Conservation (phyloP, 2,113 vertebrate genomes). For the Sprattus sprattus region DNA sequence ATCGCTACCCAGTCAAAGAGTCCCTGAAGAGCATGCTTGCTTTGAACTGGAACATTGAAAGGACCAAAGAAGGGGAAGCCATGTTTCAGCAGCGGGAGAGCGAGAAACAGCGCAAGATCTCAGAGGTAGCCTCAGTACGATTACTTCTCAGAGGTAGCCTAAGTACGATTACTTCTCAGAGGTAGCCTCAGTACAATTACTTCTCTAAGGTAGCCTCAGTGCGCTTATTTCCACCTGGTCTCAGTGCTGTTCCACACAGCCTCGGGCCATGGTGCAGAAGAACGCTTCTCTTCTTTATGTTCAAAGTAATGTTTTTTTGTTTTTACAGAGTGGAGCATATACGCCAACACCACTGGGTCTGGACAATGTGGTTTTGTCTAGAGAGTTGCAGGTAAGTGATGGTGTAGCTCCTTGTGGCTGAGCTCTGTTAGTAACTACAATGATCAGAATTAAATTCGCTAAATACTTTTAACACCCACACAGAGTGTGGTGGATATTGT, state of each 20-base stretch:
- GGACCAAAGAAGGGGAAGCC: conserved; percentile 87
- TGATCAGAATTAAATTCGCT: background rate
- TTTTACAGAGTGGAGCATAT: conserved; percentile 81
- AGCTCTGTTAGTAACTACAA: background rate
- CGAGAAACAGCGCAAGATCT: conserved; percentile 82
- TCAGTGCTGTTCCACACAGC: background rate
- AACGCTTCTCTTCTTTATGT: background rate
- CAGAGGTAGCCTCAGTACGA: conserved; percentile 73
- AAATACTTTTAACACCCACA: background rate
- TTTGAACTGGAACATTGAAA: conserved; percentile 89
- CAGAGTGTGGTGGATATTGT: background rate
- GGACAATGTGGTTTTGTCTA: conserved; percentile 85
- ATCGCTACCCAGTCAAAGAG: conserved; percentile 93
- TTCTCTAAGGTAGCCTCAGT: background rate
- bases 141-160: no score
- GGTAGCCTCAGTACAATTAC: background rate
- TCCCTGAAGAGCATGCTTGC: conserved; percentile 94
- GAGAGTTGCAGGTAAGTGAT: conserved; percentile 87
- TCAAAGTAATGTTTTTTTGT: background rate
- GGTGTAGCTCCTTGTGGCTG: no score
- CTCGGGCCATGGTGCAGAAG: background rate
- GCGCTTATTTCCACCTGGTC: background rate
- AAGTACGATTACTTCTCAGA: background rate
- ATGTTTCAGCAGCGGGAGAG: conserved; percentile 84
- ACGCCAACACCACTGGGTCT: conserved; percentile 83